A percentile compares a stretch with the other conserved stretches of the same genome.
Evolutionary conservation across 2,113 vertebrate genomes (phyloP).

Genomic region (human): GRCh38 chr11:57361001-57361500

Average conservation of each 20-base stretch:
- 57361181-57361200: background rate
- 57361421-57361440: too few species aligned
- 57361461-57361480: too few species aligned
- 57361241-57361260: background rate
- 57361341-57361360: too few species aligned
- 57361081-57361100: fast-evolving
- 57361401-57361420: too few species aligned
- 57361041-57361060: background rate
- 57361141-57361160: background rate
- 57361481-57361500: too few species aligned
- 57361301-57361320: too few species aligned
- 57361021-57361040: background rate
- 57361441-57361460: too few species aligned
- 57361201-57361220: background rate
- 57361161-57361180: background rate
- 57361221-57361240: background rate
- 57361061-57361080: fast-evolving
- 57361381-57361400: too few species aligned
- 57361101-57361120: background rate
- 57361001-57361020: background rate
- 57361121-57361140: background rate
- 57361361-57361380: too few species aligned
- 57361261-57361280: background rate
- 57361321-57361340: too few species aligned
- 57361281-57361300: too few species aligned